Conservation (phyloP, 2,888 invertebrate genomes). For the Lamellibrachia satsuma region DNA sequence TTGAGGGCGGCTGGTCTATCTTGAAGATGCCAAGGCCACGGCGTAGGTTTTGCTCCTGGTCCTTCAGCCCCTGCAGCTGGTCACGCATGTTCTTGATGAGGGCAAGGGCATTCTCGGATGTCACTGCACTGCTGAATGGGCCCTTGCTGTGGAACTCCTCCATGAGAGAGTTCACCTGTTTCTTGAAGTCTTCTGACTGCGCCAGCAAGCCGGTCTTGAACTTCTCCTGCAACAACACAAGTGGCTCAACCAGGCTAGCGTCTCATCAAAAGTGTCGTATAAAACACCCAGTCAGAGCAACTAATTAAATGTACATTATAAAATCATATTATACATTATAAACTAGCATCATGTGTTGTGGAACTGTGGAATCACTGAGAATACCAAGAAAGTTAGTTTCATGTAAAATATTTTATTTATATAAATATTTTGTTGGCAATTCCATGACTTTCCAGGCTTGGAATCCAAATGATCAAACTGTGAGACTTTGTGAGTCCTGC, state of each 20-base stretch:
- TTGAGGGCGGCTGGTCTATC: conserved; percentile 75
- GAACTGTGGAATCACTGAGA: too few relatives aligned
- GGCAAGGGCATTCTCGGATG: conserved; percentile 59
- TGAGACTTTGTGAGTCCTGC: too few relatives aligned
- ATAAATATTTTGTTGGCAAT: too few relatives aligned
- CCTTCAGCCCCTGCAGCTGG: conserved; percentile 68
- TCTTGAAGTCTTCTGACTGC: conserved; percentile 78
- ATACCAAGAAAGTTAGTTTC: too few relatives aligned
- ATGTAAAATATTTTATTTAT: too few relatives aligned
- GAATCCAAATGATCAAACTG: too few relatives aligned
- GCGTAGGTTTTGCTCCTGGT: conserved; percentile 74
- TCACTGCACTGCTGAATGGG: conserved; percentile 56
- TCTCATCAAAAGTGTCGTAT: background rate
- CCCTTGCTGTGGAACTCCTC: conserved; percentile 76
- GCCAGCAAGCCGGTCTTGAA: conserved; percentile 75
- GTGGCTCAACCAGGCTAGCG: background rate
- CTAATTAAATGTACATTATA: too few relatives aligned
- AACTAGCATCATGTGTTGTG: too few relatives aligned
- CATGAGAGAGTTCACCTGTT: conserved; percentile 75
- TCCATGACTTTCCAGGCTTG: too few relatives aligned
- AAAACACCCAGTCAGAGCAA: too few relatives aligned
- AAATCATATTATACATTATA: too few relatives aligned
- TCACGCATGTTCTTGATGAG: conserved; percentile 55
- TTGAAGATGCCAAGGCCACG: conserved; percentile 79
- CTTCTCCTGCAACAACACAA: conserved; percentile 57